Conservation (phyloP, 1,140 invertebrate genomes). For the Drosophila baimaii region DNA sequence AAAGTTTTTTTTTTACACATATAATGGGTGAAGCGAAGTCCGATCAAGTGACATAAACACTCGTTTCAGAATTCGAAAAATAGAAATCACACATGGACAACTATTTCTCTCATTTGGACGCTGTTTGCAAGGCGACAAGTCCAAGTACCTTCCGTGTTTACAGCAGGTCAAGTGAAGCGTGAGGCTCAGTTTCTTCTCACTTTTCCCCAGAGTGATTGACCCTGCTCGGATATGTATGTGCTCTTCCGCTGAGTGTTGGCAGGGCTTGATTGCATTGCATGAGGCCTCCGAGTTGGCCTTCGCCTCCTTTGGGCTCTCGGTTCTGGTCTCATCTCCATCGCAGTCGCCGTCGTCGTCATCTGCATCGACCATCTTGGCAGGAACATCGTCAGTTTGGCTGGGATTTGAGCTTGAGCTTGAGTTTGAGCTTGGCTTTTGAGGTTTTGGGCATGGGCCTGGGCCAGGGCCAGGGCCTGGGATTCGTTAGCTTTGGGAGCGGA, state of each 20-base stretch:
- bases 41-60: neutral
- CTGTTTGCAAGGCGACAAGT: neutral
- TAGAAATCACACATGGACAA: neutral
- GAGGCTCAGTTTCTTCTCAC: neutral
- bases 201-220: constrained; percentile 25
- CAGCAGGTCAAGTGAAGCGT: neutral
- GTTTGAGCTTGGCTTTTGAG: constrained; percentile 38
- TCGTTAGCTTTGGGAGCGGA: constrained; percentile 75
- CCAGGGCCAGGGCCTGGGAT: constrained; percentile 38
- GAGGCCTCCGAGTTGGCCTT: constrained; percentile 34
- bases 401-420: constrained; percentile 35
- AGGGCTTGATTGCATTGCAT: constrained; percentile 69
- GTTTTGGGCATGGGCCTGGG: constrained; percentile 16
- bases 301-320: constrained; percentile 32
- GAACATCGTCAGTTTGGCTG: constrained; percentile 57
- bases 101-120: neutral
- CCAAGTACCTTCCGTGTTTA: neutral
- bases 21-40: no score
- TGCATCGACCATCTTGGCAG: constrained; percentile 76
- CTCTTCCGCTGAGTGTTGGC: constrained; percentile 48
- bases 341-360: constrained; percentile 38
- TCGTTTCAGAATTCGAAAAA: neutral
- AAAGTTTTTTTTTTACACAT: no score
- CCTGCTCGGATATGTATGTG: constrained; percentile 17
- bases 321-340: constrained; percentile 30